Evolutionary conservation across 2,113 vertebrate genomes (phyloP), one percentile per base, ranked within the genome.

Genomic region (Hippocampus comes): DNA sequence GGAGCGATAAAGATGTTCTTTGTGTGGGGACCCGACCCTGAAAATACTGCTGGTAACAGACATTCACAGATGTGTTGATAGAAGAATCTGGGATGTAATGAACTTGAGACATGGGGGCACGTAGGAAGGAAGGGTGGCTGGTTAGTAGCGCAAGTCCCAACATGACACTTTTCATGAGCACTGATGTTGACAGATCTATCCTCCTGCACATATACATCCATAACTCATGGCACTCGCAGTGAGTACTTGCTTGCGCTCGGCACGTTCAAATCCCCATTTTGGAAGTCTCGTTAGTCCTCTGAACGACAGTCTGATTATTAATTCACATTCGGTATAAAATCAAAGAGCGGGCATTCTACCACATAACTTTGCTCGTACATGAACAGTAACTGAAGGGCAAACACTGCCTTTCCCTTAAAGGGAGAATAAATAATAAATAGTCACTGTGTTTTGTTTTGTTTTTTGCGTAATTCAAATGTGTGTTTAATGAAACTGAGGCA

Each of bases 371-470:
- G 57, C 63, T 79, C 76, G 46, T 78, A 68, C 6, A 27, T 76
- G 59, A 85, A 23, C 57, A 79, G 59, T 71, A 51, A 67, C 63
- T 71, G 18, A 60, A 41, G 65, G 67, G 70, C 66, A 71, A 59
- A 61, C 9, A 38, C 21, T 57, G 9, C 46, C 12, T 73, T 74
- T 77, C 74, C 74, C 66, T 77, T 73, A 70, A n/a, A 30, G 77
- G 23, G 55, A 74, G 67, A 71, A 76, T 78, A 81, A 87, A 85
- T 68, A 80, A 84, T 89, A 85, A 83, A 91, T 86, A 85, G 46
- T 69, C 27, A 56, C 61, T 74, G 49, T 70, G 74, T 59, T 75
- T 73, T 0, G 63, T 8, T 70, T 76, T 34, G 42, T 34, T 38
- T 34, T 38, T 73, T 56, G 68, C 9, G 25, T 59, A 15, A 34